Percentiles rank a stretch among this genome's conserved stretches.
Evolutionary conservation across 2,797 vertebrate genomes (phyloP).

Genomic region (Etheostoma perlongum): DNA sequence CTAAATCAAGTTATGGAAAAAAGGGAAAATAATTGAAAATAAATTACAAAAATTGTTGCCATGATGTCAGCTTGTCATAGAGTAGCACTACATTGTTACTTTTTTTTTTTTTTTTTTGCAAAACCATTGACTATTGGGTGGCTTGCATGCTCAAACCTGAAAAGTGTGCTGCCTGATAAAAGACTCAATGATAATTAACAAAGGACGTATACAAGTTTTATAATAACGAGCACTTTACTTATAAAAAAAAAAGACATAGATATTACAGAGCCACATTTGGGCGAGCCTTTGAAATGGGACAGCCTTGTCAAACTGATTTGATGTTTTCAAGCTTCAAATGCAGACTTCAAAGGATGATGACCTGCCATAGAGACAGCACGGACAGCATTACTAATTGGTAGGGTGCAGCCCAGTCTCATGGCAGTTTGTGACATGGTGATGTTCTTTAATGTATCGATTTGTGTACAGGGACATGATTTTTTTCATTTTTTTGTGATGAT

Average conservation of each 20-base stretch:
- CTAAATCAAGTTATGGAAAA: no score
- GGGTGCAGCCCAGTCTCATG: no score
- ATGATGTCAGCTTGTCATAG: no score
- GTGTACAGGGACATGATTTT: no score
- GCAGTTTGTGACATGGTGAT: no score
- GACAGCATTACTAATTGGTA: constrained; percentile 14
- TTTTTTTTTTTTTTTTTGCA: no score
- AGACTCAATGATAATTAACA: background rate
- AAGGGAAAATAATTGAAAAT: no score
- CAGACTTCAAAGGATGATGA: constrained; percentile 5
- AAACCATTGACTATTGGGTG: background rate
- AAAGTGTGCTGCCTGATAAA: background rate
- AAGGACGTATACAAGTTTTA: background rate
- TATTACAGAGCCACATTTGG: background rate
- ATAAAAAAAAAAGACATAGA: constrained; percentile 14
- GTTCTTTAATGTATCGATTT: no score
- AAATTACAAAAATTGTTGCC: no score
- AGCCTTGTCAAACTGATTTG: constrained; percentile 5
- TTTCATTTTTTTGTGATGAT: no score
- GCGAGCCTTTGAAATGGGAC: background rate
- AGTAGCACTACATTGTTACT: background rate
- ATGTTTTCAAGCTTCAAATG: constrained; percentile 16
- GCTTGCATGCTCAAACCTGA: background rate
- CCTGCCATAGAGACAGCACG: background rate
- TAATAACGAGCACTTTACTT: background rate